Evolutionary conservation across 1,140 invertebrate genomes (phyloP), one percentile per base, ranked within the genome.

Genomic region (Hyposmocoma kahamanoa): DNA sequence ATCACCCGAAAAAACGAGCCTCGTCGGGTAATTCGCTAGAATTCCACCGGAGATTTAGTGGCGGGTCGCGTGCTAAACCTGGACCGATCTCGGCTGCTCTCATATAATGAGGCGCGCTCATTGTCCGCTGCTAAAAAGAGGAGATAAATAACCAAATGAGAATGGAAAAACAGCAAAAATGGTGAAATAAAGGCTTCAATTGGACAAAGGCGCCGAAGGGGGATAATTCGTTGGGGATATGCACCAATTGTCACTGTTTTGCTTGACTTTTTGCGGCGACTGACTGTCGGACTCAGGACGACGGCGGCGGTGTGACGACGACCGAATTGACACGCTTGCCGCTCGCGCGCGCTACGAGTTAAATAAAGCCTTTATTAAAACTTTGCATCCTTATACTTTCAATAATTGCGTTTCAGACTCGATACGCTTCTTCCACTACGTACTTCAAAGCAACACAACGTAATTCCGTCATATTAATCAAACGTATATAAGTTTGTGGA

Each of bases 141-240:
- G 56, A 79, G 56, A 84, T 80, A 84, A 84, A 84, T 84, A 84
- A 82, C 79, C 81, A 84, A 84, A 84, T 84, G 81, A 78, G 80
- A 82, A 77, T 73, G 74, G 73, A 77, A 80, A 80, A 82, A 80
- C 67, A 70, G 72, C 72, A 75, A 82, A 84, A 84, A 84, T 72
- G 67, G 68, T 68, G 60, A 76, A 79, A 82, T 82, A 82, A 82
- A 83, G 79, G 67, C 72, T 72, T 75, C 74, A 75, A 80, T 75
- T 80, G 76, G 68, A 80, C 81, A 84, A 84, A 84, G 81, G 81
- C 76, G 78, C 80, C 80, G 80, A 84, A 79, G 64, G 58, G 56
- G 74, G 74, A 80, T 84, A 84, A 84, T 82, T 84, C 78, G 74
- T 80, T 64, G 69, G 64, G 69, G 69, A 82, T 82, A 84, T 84